Evolutionary conservation across 2,113 vertebrate genomes (phyloP), one percentile per base, ranked within the genome.

Genomic region (Hydrochoerus hydrochaeris): DNA sequence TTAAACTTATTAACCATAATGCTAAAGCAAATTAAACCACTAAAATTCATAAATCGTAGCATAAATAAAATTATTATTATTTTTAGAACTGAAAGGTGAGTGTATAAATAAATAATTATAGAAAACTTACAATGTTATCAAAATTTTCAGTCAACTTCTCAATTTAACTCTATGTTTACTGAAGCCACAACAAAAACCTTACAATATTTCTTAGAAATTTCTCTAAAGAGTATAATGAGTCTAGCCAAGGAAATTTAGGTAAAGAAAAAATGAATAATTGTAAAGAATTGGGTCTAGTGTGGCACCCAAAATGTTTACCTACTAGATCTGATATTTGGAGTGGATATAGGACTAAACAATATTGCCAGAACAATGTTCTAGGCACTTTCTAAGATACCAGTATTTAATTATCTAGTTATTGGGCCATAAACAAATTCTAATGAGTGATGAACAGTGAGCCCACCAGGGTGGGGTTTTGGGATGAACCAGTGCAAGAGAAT

Each of bases 141-240:
- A 85, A 22, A 65, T 73, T 2, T 44, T n/a, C 5, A 41, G 16
- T 24, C 38, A 77, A 30, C 77, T 20, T 91, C 38, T 91, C 38
- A 84, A 58, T 84, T 60, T 91, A 46, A 35, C 24, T 83, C 30
- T 75, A 54, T 97, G 78, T 62, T 73, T 95, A 83, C 75, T 73
- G 2, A 28, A 65, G 75, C 49, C 54, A 71, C 26, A 78, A 14
- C 52, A 71, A 2, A 80, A 85, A 91, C 24, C 78, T 80, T 16
- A 54, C 35, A 93, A 32, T 49, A 71, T 62, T 73, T 71, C 41
- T 88, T 49, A 85, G n/a, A 73, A 67, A 67, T n/a, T n/a, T 0
- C 8, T 88, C 8, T 54, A 58, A 49, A 57, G 30, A 0, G 2
- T 71, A 2, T 17, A 28, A 69, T 38, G 26, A 49, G 35, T 84